Conservation (phyloP, 2,888 invertebrate genomes). For the Lasius platythorax region DNA sequence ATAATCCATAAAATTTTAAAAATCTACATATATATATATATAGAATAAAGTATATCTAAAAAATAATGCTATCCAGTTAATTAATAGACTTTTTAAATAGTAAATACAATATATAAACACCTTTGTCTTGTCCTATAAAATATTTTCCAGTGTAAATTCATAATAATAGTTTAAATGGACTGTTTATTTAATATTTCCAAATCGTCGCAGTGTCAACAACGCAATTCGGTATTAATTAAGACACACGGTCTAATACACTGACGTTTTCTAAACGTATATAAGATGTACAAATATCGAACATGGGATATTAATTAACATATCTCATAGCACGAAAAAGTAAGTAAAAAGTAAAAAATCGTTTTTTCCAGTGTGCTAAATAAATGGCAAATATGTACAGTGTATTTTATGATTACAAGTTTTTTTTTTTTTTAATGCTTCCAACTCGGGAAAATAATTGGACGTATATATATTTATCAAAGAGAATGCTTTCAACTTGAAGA, state of each 20-base stretch:
- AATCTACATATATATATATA: not conserved
- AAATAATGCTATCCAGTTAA: not conserved
- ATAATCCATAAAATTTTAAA: not conserved
- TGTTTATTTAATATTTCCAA: not conserved
- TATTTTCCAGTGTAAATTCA: constrained; percentile 46
- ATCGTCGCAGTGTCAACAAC: not conserved
- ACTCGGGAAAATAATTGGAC: too few species aligned
- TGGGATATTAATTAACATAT: not conserved
- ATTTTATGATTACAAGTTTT: not conserved
- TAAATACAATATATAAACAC: constrained; percentile 16
- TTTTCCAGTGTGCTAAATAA: not conserved
- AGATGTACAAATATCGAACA: not conserved
- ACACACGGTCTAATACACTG: not conserved
- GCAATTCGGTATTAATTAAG: not conserved
- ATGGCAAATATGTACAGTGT: not conserved
- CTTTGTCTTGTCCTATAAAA: constrained; percentile 26
- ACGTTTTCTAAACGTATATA: not conserved
- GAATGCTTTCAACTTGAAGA: not conserved
- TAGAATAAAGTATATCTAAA: not conserved
- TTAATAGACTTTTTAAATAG: not conserved
- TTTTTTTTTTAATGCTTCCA: too few species aligned
- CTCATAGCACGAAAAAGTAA: not conserved
- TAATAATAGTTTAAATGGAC: not conserved
- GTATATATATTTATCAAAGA: not conserved
- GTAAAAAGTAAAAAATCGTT: not conserved